phyloP scores from a whole-genome alignment of 92 coral and sea anemone genomes.

The Parazoanthus darwini region DNA sequence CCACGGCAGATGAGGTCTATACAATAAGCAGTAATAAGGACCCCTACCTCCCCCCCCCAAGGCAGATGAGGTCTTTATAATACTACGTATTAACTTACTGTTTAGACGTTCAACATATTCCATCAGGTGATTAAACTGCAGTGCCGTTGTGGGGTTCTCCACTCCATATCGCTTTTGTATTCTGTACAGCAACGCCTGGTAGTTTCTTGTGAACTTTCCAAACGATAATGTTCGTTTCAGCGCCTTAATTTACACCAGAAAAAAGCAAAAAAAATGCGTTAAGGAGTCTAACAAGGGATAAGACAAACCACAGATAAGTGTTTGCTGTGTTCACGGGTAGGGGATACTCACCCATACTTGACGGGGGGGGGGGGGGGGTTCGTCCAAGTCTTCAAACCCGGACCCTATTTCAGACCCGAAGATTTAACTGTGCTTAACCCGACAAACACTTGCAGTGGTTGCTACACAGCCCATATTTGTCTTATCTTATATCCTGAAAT shows the following conservation, averaged over 20 bases:
- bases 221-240: slow-evolving; percentile 92
- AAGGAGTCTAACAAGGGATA: neutral
- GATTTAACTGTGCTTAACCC: no score
- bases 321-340: neutral
- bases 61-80: neutral
- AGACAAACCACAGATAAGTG: neutral
- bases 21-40: slow-evolving; percentile 78
- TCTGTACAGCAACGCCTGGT: slow-evolving; percentile 86
- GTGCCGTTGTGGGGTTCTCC: slow-evolving; percentile 78
- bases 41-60: neutral
- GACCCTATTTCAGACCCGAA: no score
- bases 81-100: slow-evolving; percentile 61
- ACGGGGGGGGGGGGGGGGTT: no score
- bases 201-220: slow-evolving; percentile 91
- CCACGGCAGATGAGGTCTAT: slow-evolving; percentile 64
- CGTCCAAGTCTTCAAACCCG: no score
- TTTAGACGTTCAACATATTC: slow-evolving; percentile 93
- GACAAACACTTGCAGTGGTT: no score
- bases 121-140: slow-evolving; percentile 93
- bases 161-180: slow-evolving; percentile 92
- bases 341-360: no score
- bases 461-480: no score
- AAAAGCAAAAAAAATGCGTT: neutral
- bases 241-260: slow-evolving; percentile 56
- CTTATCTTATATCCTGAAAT: no score